phyloP scores from a whole-genome alignment of 1,140 invertebrate genomes.

The Drosophila repleta region DNA sequence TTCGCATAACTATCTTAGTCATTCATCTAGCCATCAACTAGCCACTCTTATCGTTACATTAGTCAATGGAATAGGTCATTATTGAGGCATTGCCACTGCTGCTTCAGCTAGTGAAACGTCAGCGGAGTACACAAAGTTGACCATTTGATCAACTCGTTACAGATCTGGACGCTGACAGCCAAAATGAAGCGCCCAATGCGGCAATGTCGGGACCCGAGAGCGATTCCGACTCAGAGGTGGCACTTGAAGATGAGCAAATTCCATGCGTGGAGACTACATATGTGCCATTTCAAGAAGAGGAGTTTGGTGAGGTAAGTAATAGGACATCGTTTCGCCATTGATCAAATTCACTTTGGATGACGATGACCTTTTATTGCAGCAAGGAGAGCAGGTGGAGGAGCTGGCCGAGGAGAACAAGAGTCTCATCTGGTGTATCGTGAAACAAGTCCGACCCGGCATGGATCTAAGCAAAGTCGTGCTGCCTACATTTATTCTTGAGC shows the following conservation, averaged over 20 bases:
- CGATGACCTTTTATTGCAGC: constrained; percentile 84
- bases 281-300: constrained; percentile 87
- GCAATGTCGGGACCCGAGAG: constrained; percentile 73
- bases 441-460: constrained; percentile 98
- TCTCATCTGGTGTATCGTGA: constrained; percentile 96
- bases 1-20: constrained; percentile 4
- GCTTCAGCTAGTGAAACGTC: not conserved
- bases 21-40: not conserved
- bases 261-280: constrained; percentile 87
- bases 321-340: not conserved
- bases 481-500: constrained; percentile 95
- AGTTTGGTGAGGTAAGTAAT: constrained; percentile 88
- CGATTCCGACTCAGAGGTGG: constrained; percentile 73
- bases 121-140: not conserved
- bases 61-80: constrained; percentile 5
- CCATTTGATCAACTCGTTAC: constrained; percentile 24
- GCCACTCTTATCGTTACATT: not conserved
- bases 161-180: constrained; percentile 83
- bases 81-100: not conserved
- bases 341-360: not conserved
- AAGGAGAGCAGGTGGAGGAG: constrained; percentile 95
- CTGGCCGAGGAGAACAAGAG: constrained; percentile 97
- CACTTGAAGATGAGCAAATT: constrained; percentile 59
- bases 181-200: constrained; percentile 75
- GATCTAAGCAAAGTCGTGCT: constrained; percentile 97